These are phyloP conservation scores for Alloplasta piceator DNA, from an alignment of 2,888 invertebrate genomes.

Conservation along the genomic window DNA sequence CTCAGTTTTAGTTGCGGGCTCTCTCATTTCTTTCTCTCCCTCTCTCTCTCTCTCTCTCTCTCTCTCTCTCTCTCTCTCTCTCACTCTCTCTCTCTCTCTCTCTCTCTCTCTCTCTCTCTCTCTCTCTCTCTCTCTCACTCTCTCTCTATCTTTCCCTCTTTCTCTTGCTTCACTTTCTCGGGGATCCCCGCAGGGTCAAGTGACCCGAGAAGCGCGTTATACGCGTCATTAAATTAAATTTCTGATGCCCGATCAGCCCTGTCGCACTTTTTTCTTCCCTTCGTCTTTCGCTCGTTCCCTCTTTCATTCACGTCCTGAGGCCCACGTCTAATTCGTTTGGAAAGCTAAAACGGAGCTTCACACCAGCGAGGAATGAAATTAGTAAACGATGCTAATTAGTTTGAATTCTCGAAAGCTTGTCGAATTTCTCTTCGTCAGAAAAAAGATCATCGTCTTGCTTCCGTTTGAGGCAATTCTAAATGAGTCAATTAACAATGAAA, in stretches of 20 bases:
- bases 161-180: constrained; percentile 38
- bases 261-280: constrained; percentile 9
- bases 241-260: constrained; percentile 65
- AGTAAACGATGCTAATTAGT: constrained; percentile 24
- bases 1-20: constrained; percentile 44
- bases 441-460: not conserved
- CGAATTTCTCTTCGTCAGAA: not conserved
- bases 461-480: not conserved
- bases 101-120: too few relatives aligned
- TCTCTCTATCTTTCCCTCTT: too few relatives aligned
- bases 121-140: too few relatives aligned
- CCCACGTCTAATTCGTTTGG: constrained; percentile 44
- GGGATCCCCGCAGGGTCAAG: constrained; percentile 66
- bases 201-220: constrained; percentile 65
- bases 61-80: too few relatives aligned
- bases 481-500: too few relatives aligned
- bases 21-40: not conserved
- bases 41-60: constrained; percentile 37
- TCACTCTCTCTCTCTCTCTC: too few relatives aligned
- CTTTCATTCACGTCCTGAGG: constrained; percentile 21
- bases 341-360: constrained; percentile 13
- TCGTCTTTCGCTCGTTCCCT: not conserved
- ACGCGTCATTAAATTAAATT: constrained; percentile 77
- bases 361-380: constrained; percentile 25
- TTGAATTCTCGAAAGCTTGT: not conserved